Base-by-base conservation (phyloP, 2,797 vertebrate species). In the Gallinago solitaria region DNA sequence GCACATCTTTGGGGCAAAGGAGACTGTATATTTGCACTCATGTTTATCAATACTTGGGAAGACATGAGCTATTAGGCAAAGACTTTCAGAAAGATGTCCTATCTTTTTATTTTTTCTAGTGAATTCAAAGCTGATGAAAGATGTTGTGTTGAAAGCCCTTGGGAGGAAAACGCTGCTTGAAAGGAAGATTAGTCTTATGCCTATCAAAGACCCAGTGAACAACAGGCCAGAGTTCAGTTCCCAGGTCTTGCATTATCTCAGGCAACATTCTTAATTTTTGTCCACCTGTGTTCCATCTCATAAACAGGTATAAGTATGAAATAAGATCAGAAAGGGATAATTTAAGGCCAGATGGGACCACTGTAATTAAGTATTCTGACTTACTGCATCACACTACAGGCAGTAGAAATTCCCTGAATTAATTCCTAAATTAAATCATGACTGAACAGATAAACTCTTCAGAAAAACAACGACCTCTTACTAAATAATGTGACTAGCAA, bases 21-120 rank as follows among this genome's bases (percentile, higher is more conserved):
- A 89, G 61, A 35, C 81, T 30, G 33, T 78, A 27, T 30, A 43
- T 87, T 80, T 75, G 64, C 79, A 74, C 75, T 91, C 5, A 13
- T 39, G 82, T 94, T 94, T 88, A 83, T 93, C 94, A 92, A 11
- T 87, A 60, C 75, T 57, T 76, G 68, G 78, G 41, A 94, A 94
- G 82, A 83, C 68, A 73, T 0, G 0, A 90, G 64, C 35, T 59
- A 41, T 88, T 50, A 60, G 71, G 65, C 83, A 82, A 65, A 64
- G 64, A 57, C 48, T 67, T 82, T 43, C 83, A 89, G 85, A 94
- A 89, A 61, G 43, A 73, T 51, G 56, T 30, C 82, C 30, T 37
- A 54, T 54, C 45, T 48, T 73, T 73, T 87, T 33, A 16, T 50
- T 73, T 80, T 71, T 81, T 65, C 85, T 83, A 87, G 76, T 32